phyloP scores from a whole-genome alignment of 2,113 vertebrate species.

The Coracopsis vasa region DNA sequence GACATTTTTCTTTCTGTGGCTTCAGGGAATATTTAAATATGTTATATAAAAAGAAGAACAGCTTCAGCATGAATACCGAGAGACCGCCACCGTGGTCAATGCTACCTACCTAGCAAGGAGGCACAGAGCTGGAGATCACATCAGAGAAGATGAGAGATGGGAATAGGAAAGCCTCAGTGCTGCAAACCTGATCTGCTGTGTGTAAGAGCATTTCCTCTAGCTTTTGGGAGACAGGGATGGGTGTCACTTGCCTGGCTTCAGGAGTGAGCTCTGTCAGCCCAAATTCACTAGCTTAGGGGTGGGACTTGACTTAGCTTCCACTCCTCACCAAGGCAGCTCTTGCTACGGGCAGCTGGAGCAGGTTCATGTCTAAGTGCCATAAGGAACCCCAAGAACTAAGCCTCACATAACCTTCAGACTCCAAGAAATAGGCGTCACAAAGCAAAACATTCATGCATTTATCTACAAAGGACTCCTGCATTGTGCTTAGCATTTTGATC shows the following conservation, averaged over 20 bases:
- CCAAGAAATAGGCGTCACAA: neutral
- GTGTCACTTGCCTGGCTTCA: neutral
- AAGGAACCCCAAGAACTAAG: neutral
- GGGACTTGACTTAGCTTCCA: neutral
- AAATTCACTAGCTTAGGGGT: neutral
- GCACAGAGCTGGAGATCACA: neutral
- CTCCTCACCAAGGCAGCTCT: neutral
- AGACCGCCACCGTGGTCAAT: neutral
- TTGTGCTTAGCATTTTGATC: neutral
- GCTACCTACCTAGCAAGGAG: neutral
- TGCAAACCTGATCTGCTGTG: neutral
- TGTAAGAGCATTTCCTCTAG: neutral
- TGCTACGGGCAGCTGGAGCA: neutral
- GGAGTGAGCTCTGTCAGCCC: neutral
- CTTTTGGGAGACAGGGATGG: rapidly evolving
- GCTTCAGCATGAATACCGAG: neutral
- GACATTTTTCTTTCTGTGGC: neutral
- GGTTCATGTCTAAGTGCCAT: neutral
- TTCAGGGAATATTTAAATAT: neutral
- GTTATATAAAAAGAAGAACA: neutral
- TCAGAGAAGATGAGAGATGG: neutral
- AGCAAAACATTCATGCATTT: neutral
- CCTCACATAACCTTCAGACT: neutral
- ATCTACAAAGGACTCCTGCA: neutral
- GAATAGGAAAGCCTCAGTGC: neutral